Evolutionary conservation across 1,140 invertebrate genomes (phyloP).

Genomic region (Venturia canescens): DNA sequence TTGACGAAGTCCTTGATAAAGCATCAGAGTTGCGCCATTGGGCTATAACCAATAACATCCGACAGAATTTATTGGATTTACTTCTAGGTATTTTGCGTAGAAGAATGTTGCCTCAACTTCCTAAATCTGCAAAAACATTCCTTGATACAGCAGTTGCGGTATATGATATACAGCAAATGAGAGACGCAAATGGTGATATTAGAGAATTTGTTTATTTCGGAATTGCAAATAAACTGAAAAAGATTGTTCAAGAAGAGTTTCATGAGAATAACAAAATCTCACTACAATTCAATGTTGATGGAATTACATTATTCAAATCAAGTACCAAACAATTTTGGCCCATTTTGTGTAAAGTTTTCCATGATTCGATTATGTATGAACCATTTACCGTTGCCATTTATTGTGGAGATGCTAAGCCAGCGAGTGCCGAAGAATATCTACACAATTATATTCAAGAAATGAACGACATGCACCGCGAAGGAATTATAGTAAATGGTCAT

Average conservation of each 20-base stretch:
- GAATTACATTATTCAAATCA: slow-evolving; percentile 17
- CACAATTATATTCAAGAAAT: too few relatives aligned
- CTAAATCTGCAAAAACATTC: too few relatives aligned
- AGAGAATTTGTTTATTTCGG: slow-evolving; percentile 17
- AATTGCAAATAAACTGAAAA: not conserved
- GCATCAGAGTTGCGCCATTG: too few relatives aligned
- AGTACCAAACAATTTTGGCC: slow-evolving; percentile 30
- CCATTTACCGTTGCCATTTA: slow-evolving; percentile 22
- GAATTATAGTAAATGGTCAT: too few relatives aligned
- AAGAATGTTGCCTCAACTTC: too few relatives aligned
- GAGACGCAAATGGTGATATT: not conserved
- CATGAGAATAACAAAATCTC: not conserved
- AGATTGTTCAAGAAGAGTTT: not conserved
- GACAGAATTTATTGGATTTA: too few relatives aligned
- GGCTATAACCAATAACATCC: too few relatives aligned
- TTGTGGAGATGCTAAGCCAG: not conserved
- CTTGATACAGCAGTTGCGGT: too few relatives aligned
- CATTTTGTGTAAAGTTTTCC: slow-evolving; percentile 17
- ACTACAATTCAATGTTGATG: slow-evolving; percentile 17
- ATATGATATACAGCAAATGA: slow-evolving; percentile 2
- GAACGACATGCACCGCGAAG: too few relatives aligned
- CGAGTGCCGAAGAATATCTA: too few relatives aligned
- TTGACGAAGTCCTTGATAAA: too few relatives aligned
- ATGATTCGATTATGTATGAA: slow-evolving; percentile 7
- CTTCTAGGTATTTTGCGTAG: too few relatives aligned